These are phyloP conservation scores for Acinonyx jubatus DNA, from an alignment of 2,113 vertebrate species.

Conservation along the genomic window DNA sequence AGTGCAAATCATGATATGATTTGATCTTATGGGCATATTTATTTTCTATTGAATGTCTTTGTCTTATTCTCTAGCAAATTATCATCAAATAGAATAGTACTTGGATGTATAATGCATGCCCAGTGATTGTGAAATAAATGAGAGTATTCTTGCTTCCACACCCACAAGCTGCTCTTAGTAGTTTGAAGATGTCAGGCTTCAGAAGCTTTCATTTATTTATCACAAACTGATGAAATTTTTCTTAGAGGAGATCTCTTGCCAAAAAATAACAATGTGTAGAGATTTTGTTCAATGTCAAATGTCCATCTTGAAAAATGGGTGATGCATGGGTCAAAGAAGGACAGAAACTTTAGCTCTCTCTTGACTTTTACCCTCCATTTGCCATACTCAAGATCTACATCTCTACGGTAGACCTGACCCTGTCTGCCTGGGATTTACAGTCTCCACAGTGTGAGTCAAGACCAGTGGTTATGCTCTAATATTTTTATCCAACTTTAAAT, in stretches of 20 bases:
- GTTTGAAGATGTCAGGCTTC: neutral
- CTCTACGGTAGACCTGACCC: neutral
- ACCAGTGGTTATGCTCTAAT: neutral
- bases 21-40: neutral
- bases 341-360: neutral
- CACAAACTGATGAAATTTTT: neutral
- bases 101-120: neutral
- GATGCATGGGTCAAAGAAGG: neutral
- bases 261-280: neutral
- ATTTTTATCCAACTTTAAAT: constrained; percentile 10
- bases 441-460: neutral
- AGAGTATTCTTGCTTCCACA: neutral
- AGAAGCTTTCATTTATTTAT: neutral
- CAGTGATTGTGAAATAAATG: neutral
- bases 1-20: neutral
- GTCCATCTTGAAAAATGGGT: neutral
- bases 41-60: neutral
- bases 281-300: neutral
- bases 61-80: neutral
- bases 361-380: neutral
- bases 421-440: neutral
- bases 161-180: neutral
- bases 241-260: neutral
- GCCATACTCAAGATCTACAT: neutral
- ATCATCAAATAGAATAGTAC: neutral